A percentile compares a stretch with the other conserved stretches of the same genome.
phyloP scores from a whole-genome alignment of 2,113 vertebrate genomes.

The Opisthocomus hoazin region DNA sequence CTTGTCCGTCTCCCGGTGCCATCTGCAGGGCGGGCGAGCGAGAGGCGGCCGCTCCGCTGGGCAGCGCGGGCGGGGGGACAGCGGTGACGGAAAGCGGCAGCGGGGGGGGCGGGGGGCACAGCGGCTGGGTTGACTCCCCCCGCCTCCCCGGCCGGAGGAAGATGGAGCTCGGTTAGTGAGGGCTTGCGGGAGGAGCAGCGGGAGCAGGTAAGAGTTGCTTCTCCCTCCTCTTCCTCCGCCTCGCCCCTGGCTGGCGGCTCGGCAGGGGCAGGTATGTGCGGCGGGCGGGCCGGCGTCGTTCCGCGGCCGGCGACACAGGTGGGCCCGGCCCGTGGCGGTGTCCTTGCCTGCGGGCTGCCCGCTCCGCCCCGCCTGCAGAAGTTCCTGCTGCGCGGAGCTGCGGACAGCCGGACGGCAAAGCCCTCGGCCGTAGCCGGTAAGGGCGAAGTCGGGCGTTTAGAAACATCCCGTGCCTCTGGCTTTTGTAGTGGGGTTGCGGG shows the following conservation, averaged over 20 bases:
- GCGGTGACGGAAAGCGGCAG: slow-evolving; percentile 55
- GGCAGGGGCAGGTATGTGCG: not conserved
- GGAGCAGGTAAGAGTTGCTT: slow-evolving; percentile 63
- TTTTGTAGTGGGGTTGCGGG: not conserved
- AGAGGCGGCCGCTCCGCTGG: slow-evolving; percentile 19
- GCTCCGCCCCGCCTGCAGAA: not conserved
- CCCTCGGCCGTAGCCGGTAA: not conserved
- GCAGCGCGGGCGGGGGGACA: not conserved
- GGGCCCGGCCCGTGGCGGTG: not conserved
- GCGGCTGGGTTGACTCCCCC: not conserved
- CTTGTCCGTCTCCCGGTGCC: not conserved
- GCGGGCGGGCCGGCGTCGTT: not conserved
- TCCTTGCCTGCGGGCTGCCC: not conserved
- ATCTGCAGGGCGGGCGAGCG: not conserved
- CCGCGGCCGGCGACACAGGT: not conserved
- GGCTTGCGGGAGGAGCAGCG: slow-evolving; percentile 5
- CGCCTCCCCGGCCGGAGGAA: not conserved
- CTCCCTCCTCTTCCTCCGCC: not conserved
- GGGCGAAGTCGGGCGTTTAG: not conserved
- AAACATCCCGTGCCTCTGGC: not conserved
- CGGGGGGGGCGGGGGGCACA: not conserved
- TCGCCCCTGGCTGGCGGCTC: not conserved
- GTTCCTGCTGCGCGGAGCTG: not conserved
- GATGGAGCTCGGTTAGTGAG: slow-evolving; percentile 67
- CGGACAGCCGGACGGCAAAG: not conserved